Base-by-base conservation (phyloP, 2,888 invertebrate genomes). In the Amphiduros pacificus region DNA sequence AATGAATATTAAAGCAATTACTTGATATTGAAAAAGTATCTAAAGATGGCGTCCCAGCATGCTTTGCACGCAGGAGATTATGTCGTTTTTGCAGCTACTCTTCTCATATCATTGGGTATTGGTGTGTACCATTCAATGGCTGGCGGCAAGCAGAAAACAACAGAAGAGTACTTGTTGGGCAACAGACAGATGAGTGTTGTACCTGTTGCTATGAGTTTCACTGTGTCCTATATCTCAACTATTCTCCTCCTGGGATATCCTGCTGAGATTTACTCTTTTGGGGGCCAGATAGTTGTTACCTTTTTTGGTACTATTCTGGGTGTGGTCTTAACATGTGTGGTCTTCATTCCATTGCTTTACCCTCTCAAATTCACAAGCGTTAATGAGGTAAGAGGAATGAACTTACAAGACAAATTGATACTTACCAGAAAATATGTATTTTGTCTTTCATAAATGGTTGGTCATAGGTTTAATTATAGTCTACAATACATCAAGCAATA, bases 71-170 rank as follows among this genome's bases (percentile, higher is more conserved):
- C 44, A 4, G 44, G 6, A 11, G 44, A 44, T 65, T 82, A 79
- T 68, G 59, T 74, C 31, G 75, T 81, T 9, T 80, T 82, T 63
- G 68, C 65, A 2, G 67, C 74, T 0, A 77, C 79, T 20, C 67
- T 82, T 29, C 66, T 64, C 0, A 60, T 78, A 6, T 81, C 81
- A 5, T 67, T 80, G 6, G 70, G 77, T 2, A 79, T 82, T 53
- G 82, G 82, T 1, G 59, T 81, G n/a, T 81, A 76, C 65, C 80
- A 78, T 73, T 82, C 87, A 75, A 86, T 87, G 72, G 85, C 85
- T 31, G 85, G 72, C 29, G 70, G 83, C 72, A 85, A 84, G 69
- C 83, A 86, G 77, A 88, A 69, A 82, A 90, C 80, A 9, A 80
- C 78, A 26, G 73, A 73, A 50, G 81, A 82, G 62, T 76, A 81